Percentiles rank a stretch among this genome's conserved stretches.
These are phyloP conservation scores for Gracilinanus agilis DNA, from an alignment of 2,113 vertebrate species.

Conservation along the genomic window DNA sequence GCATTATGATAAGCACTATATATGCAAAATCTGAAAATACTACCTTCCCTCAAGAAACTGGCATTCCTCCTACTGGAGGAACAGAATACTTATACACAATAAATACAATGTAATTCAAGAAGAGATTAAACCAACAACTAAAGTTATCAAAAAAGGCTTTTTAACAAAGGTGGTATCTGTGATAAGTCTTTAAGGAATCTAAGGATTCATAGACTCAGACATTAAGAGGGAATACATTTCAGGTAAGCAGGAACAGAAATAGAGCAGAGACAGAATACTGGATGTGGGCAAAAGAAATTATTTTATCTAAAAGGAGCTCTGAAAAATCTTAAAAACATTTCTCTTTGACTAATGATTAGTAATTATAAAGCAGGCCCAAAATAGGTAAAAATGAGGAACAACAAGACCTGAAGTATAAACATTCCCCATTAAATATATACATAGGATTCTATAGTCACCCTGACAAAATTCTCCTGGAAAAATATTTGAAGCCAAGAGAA, in stretches of 20 bases:
- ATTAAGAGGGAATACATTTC: too few relatives aligned
- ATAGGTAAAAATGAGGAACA: not conserved
- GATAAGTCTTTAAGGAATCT: not conserved
- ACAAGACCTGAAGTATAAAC: not conserved
- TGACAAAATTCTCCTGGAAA: not conserved
- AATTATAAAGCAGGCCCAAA: not conserved
- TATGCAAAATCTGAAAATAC: too few relatives aligned
- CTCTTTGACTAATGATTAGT: not conserved
- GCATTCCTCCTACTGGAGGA: too few relatives aligned
- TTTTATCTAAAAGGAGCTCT: not conserved
- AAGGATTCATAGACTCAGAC: not conserved
- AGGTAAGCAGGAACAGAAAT: not conserved
- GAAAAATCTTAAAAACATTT: not conserved
- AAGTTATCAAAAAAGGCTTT: not conserved
- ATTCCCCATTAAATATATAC: not conserved
- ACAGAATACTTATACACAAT: too few relatives aligned
- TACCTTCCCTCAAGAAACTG: too few relatives aligned
- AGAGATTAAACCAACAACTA: too few relatives aligned
- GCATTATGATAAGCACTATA: too few relatives aligned
- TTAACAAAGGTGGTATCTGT: not conserved
- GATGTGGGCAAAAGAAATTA: not conserved
- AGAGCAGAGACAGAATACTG: not conserved
- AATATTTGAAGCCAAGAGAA: not conserved
- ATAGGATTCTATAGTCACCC: not conserved
- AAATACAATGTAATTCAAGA: too few relatives aligned